phyloP scores from a whole-genome alignment of 2,888 invertebrate genomes.

The Morpho deidamia region DNA sequence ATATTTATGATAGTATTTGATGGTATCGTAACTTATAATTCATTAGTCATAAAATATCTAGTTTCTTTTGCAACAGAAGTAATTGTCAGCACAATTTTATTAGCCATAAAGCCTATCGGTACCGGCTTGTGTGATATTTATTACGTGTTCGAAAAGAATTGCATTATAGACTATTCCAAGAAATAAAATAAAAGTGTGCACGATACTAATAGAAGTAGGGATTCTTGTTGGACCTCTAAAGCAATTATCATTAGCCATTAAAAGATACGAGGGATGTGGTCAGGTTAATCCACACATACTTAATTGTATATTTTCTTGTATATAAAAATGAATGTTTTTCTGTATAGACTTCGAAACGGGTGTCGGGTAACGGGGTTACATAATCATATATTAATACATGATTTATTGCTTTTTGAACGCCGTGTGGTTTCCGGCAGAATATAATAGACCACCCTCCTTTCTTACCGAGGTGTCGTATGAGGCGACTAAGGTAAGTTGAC shows the following conservation, averaged over 20 bases:
- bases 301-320: background rate
- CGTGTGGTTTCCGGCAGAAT: too few species aligned
- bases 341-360: too few species aligned
- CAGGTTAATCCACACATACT: conserved; percentile 8
- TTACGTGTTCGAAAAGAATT: conserved; percentile 1
- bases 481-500: too few species aligned
- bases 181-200: conserved; percentile 7
- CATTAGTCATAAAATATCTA: background rate
- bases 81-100: conserved; percentile 4
- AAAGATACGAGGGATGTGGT: conserved; percentile 19
- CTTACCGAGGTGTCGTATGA: too few species aligned
- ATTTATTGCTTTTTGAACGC: too few species aligned
- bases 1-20: background rate
- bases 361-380: too few species aligned
- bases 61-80: background rate
- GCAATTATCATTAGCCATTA: conserved; percentile 14
- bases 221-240: conserved; percentile 11
- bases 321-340: background rate
- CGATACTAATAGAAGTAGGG: conserved; percentile 20
- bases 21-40: background rate
- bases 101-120: conserved; percentile 3
- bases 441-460: too few species aligned
- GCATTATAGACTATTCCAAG: conserved; percentile 1
- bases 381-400: too few species aligned
- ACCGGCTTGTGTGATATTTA: conserved; percentile 7